Percentiles rank a stretch among this genome's conserved stretches.
Evolutionary conservation across 2,113 vertebrate genomes (phyloP).

Genomic region (Dipodomys merriami): DNA sequence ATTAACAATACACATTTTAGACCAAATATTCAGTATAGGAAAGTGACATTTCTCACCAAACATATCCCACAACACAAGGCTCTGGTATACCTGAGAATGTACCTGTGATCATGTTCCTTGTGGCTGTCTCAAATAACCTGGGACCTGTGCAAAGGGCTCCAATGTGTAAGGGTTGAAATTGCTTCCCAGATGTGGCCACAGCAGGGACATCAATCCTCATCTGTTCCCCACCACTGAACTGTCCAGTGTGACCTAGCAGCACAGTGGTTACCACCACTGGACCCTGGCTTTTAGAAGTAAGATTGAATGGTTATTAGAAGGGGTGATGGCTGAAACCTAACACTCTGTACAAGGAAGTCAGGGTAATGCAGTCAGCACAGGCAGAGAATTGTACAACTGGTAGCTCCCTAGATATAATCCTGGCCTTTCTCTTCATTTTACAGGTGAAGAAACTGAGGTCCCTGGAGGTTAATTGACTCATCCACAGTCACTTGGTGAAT

Average conservation of each 20-base stretch:
- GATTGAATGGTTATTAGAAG: constrained; percentile 67
- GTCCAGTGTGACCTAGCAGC: not conserved
- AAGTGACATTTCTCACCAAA: not conserved
- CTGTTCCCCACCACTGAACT: constrained; percentile 64
- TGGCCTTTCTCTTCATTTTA: not conserved
- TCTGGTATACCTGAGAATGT: not conserved
- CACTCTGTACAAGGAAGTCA: not conserved
- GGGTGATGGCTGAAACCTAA: constrained; percentile 16
- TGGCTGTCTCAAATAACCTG: not conserved
- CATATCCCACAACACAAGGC: not conserved
- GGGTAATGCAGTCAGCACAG: not conserved
- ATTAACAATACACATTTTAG: not conserved
- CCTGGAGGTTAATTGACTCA: constrained; percentile 48
- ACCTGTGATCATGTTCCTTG: not conserved
- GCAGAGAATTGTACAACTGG: fast-evolving
- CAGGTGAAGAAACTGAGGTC: constrained; percentile 21
- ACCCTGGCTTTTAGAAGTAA: constrained; percentile 60
- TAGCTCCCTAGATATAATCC: not conserved
- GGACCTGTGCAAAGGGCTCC: not conserved
- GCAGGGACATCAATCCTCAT: constrained; percentile 65
- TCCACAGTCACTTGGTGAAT: constrained; percentile 2
- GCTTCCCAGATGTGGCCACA: not conserved
- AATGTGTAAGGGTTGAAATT: constrained; percentile 4
- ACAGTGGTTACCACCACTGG: not conserved
- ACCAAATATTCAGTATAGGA: not conserved